Percentiles rank a stretch among this genome's conserved stretches.
Conservation (phyloP, 2,888 invertebrate species). For the Pyrgus malvae region DNA sequence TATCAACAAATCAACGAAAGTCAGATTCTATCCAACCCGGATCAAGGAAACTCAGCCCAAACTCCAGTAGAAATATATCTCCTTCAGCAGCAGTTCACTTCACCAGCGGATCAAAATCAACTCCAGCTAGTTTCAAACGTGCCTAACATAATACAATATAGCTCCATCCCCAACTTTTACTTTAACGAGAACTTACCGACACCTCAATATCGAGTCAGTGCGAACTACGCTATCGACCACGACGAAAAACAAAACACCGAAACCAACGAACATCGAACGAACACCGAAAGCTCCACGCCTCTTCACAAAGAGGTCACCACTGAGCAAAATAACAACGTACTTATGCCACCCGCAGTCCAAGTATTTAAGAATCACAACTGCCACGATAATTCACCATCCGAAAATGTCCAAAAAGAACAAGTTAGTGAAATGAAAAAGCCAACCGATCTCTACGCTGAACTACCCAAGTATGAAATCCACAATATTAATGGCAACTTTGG, state of each 20-base stretch:
- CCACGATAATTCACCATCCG: constrained; percentile 39
- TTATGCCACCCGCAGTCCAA: constrained; percentile 51
- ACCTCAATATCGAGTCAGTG: constrained; percentile 45
- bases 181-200: constrained; percentile 39
- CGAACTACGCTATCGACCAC: constrained; percentile 32
- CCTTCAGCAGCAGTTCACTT: constrained; percentile 57
- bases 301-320: constrained; percentile 47
- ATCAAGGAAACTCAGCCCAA: constrained; percentile 28
- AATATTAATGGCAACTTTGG: constrained; percentile 62
- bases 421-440: constrained; percentile 46
- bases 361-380: constrained; percentile 72
- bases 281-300: constrained; percentile 42
- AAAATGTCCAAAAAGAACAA: constrained; percentile 40
- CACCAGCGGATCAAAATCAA: constrained; percentile 34
- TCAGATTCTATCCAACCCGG: constrained; percentile 20
- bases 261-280: constrained; percentile 11
- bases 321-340: constrained; percentile 45
- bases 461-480: constrained; percentile 45
- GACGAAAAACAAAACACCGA: constrained; percentile 20
- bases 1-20: constrained; percentile 35
- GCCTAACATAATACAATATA: constrained; percentile 36
- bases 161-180: constrained; percentile 38
- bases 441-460: constrained; percentile 46
- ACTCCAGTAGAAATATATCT: constrained; percentile 56
- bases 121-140: constrained; percentile 38